Conservation (phyloP, 35 echinoderm and acorn worm species). For the Eucidaris tribuloides region DNA sequence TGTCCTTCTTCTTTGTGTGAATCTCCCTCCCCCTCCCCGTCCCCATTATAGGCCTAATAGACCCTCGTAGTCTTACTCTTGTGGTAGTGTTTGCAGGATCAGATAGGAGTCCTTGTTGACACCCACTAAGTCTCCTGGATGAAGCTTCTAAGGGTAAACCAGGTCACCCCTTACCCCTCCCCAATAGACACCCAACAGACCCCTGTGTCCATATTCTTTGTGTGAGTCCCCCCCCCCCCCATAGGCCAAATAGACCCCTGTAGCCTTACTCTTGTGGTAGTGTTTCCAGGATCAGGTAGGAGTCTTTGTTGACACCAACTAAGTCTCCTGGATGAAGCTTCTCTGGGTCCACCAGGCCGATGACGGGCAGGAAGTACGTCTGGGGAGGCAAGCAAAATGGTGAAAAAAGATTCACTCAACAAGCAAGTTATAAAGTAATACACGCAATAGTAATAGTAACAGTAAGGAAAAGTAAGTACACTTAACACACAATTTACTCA, state of each 20-base stretch:
- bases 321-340: conserved; percentile 92
- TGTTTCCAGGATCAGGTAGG: conserved; percentile 91
- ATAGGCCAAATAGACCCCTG: no score
- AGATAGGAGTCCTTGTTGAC: conserved; percentile 99
- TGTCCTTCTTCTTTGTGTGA: no score
- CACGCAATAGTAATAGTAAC: neutral
- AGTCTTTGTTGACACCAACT: conserved; percentile 97
- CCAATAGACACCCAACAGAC: no score
- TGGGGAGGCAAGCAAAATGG: conserved; percentile 27
- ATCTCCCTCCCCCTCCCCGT: no score
- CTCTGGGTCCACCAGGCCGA: conserved; percentile 92
- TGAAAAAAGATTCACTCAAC: no score
- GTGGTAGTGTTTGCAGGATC: conserved; percentile 79
- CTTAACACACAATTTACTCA: no score
- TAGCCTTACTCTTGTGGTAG: conserved; percentile 91
- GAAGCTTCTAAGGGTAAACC: conserved; percentile 85
- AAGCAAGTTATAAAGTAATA: no score
- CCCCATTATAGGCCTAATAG: no score
- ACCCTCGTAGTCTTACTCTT: conserved; percentile 98
- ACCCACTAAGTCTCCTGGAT: conserved; percentile 93
- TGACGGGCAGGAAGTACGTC: conserved; percentile 97
- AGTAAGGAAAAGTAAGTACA: neutral
- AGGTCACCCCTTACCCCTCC: no score
- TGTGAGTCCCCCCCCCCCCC: no score
- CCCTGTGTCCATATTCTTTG: no score